Base-by-base conservation (phyloP, 2,797 vertebrate species). In the Periparus ater region DNA sequence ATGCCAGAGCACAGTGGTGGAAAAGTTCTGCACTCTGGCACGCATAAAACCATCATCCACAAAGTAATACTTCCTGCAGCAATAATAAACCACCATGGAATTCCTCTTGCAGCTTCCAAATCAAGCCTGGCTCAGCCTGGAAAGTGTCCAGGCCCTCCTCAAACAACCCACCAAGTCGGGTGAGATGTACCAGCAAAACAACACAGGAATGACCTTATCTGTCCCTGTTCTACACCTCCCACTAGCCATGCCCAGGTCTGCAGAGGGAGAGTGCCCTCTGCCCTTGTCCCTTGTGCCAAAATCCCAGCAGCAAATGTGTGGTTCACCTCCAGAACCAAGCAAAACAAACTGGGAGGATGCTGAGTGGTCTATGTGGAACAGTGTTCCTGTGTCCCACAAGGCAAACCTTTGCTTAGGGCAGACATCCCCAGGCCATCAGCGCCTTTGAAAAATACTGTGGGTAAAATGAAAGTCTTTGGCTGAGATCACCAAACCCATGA, bases 271-370 rank as follows among this genome's bases (percentile, higher is more conserved):
- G 3, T 47, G 47, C 9, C 9, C 51, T 48, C 29, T 65, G 26
- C 10, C 17, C 23, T 10, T 4, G 17, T 38, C 40, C 15, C 60
- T 53, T 60, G 32, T 72, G 40, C 51, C 51, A 45, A 81, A 61
- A 68, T 44, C 54, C 38, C 22, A 29, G 78, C 63, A 58, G 15
- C 2, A 6, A 74, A 32, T 0, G 0, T 13, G 51, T 1, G 5
- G 22, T 54, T 91, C 70, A 44, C n/a, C 36, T 70, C 47, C 60
- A 58, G 62, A 86, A 74, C 7, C 22, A 44, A 86, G 47, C 10
- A 79, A 55, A 89, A 79, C 0, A 3, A 21, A 23, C 0, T 0
- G 7, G 7, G 23, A 85, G 10, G 32, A 34, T 50, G 54, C 38
- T 53, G 26, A 14, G 13, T 10, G 36, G 55, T 19, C 32, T 63